Evolutionary conservation across 2,113 vertebrate genomes (phyloP), one percentile per base, ranked within the genome.

Genomic region (Tyto alba): DNA sequence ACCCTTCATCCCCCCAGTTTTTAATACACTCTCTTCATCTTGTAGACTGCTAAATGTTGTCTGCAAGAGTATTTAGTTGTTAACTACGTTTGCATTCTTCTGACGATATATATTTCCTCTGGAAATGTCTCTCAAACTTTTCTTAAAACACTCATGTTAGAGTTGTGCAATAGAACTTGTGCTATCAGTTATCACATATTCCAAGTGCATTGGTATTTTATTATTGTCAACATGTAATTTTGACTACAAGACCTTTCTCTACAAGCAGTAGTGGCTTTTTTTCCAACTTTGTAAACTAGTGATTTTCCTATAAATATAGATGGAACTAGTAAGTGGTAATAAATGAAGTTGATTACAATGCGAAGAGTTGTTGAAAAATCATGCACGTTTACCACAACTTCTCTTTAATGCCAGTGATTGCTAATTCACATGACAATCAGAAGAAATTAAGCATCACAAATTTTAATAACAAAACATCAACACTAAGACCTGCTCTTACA

Each of bases 401-500:
- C 64, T 63, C 43, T 50, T 75, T 36, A 72, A 25, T 36, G 36
- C 21, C 60, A 64, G 27, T 2, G 66, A 45, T 3, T 82, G 76
- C 34, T 60, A 26, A 71, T 68, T 67, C 48, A 40, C 20, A 10
- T 55, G 29, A n/a, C 47, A 68, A 15, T 62, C 50, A 41, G 62
- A 75, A 45, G 62, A 88, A 83, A 85, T 53, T 5, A 87, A 68
- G 43, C 21, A 36, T 45, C 74, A 27, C 27, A 14, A 7, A 52
- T 82, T 56, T 64, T 75, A 68, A 79, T 45, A 66, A 26, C 13
- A 67, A 63, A 17, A 34, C 34, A 32, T 60, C 45, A 48, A 9
- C 41, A 36, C 38, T 52, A 68, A 82, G 62, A 57, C 0, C 1
- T 64, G 6, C 9, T 40, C 17, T 40, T 62, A 0, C 9, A 15